phyloP scores from a whole-genome alignment of 2,113 vertebrate species.

The Xenopus borealis region DNA sequence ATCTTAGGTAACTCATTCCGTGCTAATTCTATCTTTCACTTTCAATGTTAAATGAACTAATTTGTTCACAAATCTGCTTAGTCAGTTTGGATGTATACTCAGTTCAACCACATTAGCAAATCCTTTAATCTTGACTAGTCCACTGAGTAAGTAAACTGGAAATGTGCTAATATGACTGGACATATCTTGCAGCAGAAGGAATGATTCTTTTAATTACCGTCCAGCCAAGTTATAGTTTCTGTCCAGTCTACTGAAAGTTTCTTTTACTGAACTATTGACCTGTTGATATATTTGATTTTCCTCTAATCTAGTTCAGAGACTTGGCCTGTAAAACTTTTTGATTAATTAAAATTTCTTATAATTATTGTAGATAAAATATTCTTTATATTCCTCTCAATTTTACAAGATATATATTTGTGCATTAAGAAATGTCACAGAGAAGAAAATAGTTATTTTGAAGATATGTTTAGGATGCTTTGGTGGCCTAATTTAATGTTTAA shows the following conservation, averaged over 20 bases:
- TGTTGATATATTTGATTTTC: conserved; percentile 56
- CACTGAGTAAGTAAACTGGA: conserved; percentile 87
- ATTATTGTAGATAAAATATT: too few species aligned
- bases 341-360: conserved; percentile 52
- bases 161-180: conserved; percentile 92
- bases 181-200: conserved; percentile 89
- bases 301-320: not conserved
- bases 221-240: conserved; percentile 76
- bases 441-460: too few species aligned
- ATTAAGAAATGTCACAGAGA: too few species aligned
- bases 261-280: conserved; percentile 75
- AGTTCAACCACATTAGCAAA: conserved; percentile 94
- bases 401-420: too few species aligned
- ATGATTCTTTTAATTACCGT: conserved; percentile 99
- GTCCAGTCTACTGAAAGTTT: conserved; percentile 76
- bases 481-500: too few species aligned
- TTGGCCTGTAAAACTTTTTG: conserved; percentile 41
- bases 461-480: too few species aligned
- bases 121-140: conserved; percentile 96
- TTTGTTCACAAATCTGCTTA: conserved; percentile 91
- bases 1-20: conserved; percentile 75
- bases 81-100: conserved; percentile 88
- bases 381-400: too few species aligned
- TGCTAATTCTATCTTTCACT: conserved; percentile 86
- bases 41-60: conserved; percentile 95